Evolutionary conservation across 2,113 vertebrate species (phyloP).

Genomic region (Marmota monax): DNA sequence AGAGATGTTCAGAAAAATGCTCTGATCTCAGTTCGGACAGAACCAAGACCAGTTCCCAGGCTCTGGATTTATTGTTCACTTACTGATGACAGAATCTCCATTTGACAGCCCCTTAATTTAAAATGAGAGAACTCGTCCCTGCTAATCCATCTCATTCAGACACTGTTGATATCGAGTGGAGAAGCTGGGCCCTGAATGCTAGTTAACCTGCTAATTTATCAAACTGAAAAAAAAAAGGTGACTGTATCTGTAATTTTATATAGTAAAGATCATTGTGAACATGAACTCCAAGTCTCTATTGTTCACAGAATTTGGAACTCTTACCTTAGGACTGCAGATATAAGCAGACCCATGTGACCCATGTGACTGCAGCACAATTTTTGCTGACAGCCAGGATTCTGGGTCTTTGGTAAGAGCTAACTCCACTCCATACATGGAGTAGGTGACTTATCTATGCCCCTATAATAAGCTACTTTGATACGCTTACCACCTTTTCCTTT

Average conservation of each 20-base stretch:
- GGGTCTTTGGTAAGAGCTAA: neutral
- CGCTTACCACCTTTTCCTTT: neutral
- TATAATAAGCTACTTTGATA: neutral
- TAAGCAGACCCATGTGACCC: neutral
- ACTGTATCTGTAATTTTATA: neutral
- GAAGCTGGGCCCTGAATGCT: neutral
- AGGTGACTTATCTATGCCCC: neutral
- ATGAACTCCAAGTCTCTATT: neutral
- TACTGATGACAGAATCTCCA: neutral
- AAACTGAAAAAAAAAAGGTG: neutral
- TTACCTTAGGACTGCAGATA: neutral
- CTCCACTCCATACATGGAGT: neutral
- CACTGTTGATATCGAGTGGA: neutral
- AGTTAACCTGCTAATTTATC: neutral
- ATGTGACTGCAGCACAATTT: neutral
- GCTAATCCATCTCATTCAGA: neutral
- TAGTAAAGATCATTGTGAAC: neutral
- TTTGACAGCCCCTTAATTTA: neutral
- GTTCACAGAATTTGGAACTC: neutral
- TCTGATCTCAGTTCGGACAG: neutral
- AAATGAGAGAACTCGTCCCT: neutral
- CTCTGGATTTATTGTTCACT: neutral
- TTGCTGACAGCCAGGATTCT: neutral
- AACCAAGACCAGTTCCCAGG: neutral
- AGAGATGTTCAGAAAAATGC: neutral